Conservation (phyloP, 2,888 invertebrate genomes). For the Coronaproctus castanopsis region DNA sequence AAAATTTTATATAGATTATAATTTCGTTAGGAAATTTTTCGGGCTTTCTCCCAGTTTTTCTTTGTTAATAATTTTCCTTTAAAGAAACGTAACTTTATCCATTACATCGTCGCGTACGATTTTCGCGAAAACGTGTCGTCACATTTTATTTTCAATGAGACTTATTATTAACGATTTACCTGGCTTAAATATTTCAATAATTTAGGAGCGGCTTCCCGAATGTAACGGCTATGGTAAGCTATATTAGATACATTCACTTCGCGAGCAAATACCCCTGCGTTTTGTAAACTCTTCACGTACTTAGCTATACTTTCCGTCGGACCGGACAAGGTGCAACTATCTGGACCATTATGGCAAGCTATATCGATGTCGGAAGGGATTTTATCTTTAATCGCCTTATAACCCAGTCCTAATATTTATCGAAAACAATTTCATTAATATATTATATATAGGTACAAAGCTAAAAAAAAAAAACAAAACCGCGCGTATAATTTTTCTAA, state of each 20-base stretch:
- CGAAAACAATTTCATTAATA: too few relatives aligned
- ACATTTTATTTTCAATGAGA: too few relatives aligned
- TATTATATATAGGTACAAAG: too few relatives aligned
- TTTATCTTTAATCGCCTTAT: slow-evolving; percentile 33
- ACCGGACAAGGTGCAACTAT: slow-evolving; percentile 79
- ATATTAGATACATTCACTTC: slow-evolving; percentile 71
- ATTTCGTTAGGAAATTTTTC: too few relatives aligned
- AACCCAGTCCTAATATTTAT: slow-evolving; percentile 27
- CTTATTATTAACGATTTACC: slow-evolving; percentile 33
- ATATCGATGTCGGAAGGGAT: slow-evolving; percentile 58
- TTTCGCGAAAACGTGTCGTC: too few relatives aligned
- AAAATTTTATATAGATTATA: too few relatives aligned
- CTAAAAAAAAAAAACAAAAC: too few relatives aligned
- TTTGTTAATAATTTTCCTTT: too few relatives aligned
- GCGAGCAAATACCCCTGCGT: slow-evolving; percentile 55
- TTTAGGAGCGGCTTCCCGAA: slow-evolving; percentile 46
- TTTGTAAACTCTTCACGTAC: slow-evolving; percentile 41
- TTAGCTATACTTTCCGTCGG: slow-evolving; percentile 43
- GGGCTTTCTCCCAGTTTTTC: too few relatives aligned
- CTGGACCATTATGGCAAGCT: slow-evolving; percentile 70
- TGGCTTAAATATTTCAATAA: slow-evolving; percentile 40
- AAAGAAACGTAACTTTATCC: too few relatives aligned
- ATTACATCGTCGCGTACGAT: too few relatives aligned
- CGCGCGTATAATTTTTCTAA: too few relatives aligned
- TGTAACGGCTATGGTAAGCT: slow-evolving; percentile 73